Percentiles rank a stretch among this genome's conserved stretches.
phyloP scores from a whole-genome alignment of 64 coral and sea anemone species.

The Trachythela sp. region DNA sequence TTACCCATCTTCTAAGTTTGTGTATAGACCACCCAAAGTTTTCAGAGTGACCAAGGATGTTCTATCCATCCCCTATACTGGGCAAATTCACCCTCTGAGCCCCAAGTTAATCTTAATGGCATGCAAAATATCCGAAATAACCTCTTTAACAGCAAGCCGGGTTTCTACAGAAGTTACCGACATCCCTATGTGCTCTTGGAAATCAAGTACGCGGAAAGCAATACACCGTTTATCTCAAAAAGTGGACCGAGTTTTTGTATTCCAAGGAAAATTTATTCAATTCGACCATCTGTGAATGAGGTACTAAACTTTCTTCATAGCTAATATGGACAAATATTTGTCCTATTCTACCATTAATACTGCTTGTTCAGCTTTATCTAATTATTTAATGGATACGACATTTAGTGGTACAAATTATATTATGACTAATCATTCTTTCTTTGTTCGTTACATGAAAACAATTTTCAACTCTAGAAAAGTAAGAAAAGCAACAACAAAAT shows the following conservation, averaged over 20 bases:
- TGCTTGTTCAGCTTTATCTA: not conserved
- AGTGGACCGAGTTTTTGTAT: too few relatives aligned
- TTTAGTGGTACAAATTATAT: not conserved
- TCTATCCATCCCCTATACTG: too few relatives aligned
- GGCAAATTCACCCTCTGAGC: too few relatives aligned
- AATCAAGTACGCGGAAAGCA: too few relatives aligned
- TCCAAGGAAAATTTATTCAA: not conserved
- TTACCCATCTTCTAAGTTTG: not conserved
- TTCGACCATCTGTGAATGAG: not conserved
- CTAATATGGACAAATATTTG: not conserved
- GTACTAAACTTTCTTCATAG: not conserved
- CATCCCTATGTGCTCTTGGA: too few relatives aligned
- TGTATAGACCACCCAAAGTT: slow-evolving; percentile 12
- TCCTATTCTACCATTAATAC: slow-evolving; percentile 15
- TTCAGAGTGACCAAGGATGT: too few relatives aligned
- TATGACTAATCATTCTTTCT: slow-evolving; percentile 8
- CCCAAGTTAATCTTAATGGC: too few relatives aligned
- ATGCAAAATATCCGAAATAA: slow-evolving; percentile 37
- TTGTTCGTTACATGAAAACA: not conserved
- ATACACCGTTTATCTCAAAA: too few relatives aligned
- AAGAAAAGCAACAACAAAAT: not conserved
- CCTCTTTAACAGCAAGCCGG: slow-evolving; percentile 3
- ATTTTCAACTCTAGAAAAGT: not conserved
- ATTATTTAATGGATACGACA: not conserved
- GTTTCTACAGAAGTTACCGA: too few relatives aligned